Base-by-base conservation (phyloP, 53 echinoderm and acorn worm species). In the Glandiceps talaboti region DNA sequence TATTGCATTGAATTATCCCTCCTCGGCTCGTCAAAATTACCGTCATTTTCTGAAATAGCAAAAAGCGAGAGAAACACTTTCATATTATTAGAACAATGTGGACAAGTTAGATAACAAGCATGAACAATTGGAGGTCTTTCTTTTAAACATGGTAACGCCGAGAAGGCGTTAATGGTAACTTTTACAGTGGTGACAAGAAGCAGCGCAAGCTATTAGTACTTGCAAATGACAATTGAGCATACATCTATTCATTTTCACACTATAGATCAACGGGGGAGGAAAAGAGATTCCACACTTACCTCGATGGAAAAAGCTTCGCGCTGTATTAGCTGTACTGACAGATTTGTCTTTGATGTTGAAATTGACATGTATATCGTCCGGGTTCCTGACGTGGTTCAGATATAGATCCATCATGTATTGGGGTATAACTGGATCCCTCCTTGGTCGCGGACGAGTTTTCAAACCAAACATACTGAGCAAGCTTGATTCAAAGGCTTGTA, bases 371-470 rank as follows among this genome's bases (percentile, higher is more conserved):
- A 84, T 85, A 14, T 77, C 82, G 25, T 77, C 86, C 30, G 87
- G 81, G 27, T 86, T 77, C 26, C 86, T 74, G 28, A 88, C 86
- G 28, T 99, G 89, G 33, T 83, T 83, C 73, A 83, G 87, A 79
- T 99, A 99, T 73, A 99, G 84, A 84, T 99, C 99, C 91, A 99
- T 86, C 89, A 99, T 94, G 82, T 99, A 99, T 27, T 93, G 89
- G 26, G 99, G 99, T 75, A 99, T 84, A 79, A 87, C 82, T 76
- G 85, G 81, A 76, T 87, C 88, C 29, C 88, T 82, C 74, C 81
- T 75, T 29, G 99, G 93, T 33, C 86, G 88, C 0, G 99, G 99
- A 73, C 93, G 82, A 80, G 87, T 86, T 28, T 89, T 94, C 80
- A 99, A 81, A 76, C 99, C 99, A 75, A 99, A 99, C 99, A 99